Evolutionary conservation across 2,113 vertebrate species (phyloP), one percentile per base, ranked within the genome.

Genomic region (Aphelocoma coerulescens): DNA sequence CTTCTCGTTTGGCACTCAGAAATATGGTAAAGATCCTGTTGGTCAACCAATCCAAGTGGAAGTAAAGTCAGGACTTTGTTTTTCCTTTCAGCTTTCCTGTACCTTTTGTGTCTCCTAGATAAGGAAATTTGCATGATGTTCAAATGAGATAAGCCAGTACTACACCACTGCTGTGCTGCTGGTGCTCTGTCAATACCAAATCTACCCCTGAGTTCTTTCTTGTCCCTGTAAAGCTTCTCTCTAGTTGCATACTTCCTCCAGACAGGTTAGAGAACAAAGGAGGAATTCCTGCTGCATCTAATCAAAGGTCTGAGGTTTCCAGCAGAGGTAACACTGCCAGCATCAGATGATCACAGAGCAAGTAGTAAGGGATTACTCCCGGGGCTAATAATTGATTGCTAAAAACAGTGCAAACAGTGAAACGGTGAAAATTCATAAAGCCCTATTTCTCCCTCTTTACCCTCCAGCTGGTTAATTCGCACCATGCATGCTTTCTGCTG

Each of bases 241-340:
- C 44, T 92, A 73, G 83, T 59, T 80, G 44, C 46, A 26, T 33
- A 35, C 33, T 77, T 91, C 78, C 51, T 91, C 61, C 81, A 91
- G 61, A 79, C 54, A 81, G 54, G 91, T 90, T 93, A 85, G 82
- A 93, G 80, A 91, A 91, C 65, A 95, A 92, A 95, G 71, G 51
- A 92, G 57, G 88, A 85, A 78, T 81, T 88, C 85, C 94, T 91
- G 81, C 91, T 84, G 95, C 43, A 48, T 57, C 37, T 84, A 91
- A 97, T 96, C 93, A 97, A 92, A 96, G 75, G 91, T 68, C 66
- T 96, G 84, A 92, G 58, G 68, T 84, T 97, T 97, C 93, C 88
- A 89, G 94, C 92, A 84, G 95, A 85, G 87, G 46, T 69, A 91
- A 73, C 85, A 24, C 86, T 66, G 80, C 28, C 65, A 91, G 93